These are phyloP conservation scores for Leistus spinibarbis DNA, from an alignment of 2,888 invertebrate genomes.

Conservation along the genomic window DNA sequence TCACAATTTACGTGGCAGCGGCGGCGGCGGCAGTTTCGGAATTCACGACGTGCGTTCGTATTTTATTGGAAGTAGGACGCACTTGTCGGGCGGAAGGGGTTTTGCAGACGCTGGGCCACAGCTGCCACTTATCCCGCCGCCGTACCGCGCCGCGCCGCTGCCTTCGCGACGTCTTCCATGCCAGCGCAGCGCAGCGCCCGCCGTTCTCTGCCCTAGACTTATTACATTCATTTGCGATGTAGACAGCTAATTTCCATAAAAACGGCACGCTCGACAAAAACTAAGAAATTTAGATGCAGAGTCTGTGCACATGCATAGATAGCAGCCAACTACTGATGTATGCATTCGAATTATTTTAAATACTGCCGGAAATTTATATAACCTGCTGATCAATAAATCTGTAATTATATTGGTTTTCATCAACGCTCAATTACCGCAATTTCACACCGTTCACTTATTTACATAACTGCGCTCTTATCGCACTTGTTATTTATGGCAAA, in stretches of 20 bases:
- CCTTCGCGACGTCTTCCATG: constrained; percentile 1
- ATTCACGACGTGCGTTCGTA: constrained; percentile 29
- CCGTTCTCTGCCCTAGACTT: constrained; percentile 42
- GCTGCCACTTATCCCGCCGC: constrained; percentile 33
- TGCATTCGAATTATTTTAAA: constrained; percentile 32
- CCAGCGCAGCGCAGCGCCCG: background rate
- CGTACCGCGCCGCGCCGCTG: constrained; percentile 1
- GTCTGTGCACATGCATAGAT: constrained; percentile 38
- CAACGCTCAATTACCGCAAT: background rate
- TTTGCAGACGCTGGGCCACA: constrained; percentile 16
- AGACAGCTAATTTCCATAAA: constrained; percentile 49
- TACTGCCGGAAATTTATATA: constrained; percentile 22
- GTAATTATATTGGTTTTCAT: constrained; percentile 22
- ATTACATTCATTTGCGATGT: constrained; percentile 48
- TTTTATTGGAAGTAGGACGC: constrained; percentile 32
- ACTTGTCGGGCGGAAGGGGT: constrained; percentile 20
- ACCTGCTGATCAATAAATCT: constrained; percentile 16
- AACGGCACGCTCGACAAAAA: constrained; percentile 38
- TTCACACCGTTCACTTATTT: background rate
- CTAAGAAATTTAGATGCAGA: constrained; percentile 38
- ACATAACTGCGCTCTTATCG: background rate
- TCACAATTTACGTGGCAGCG: constrained; percentile 23
- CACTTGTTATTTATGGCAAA: background rate
- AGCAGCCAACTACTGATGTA: constrained; percentile 22
- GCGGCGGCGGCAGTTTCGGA: constrained; percentile 27